These are phyloP conservation scores for Chelonia mydas DNA, from an alignment of 2,797 vertebrate genomes.

Conservation along the genomic window DNA sequence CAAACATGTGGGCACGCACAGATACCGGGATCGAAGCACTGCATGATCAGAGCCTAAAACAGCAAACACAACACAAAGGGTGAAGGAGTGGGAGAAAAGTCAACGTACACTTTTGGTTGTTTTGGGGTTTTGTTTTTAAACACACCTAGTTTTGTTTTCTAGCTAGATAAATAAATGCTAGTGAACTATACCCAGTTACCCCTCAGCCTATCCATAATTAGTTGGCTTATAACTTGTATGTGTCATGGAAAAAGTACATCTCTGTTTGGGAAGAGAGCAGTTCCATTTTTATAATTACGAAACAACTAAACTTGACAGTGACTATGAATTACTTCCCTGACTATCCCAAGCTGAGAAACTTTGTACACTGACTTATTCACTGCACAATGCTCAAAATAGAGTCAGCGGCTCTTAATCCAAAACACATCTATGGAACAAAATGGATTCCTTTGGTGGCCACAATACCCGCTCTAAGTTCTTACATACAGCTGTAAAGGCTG, in stretches of 20 bases:
- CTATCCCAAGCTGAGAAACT: not conserved
- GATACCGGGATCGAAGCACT: rapidly evolving
- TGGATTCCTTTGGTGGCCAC: not conserved
- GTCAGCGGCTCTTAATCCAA: not conserved
- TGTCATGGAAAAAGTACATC: not conserved
- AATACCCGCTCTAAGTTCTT: not conserved
- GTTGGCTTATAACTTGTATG: not conserved
- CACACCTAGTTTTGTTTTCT: not conserved
- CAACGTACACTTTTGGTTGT: not conserved
- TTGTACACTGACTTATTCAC: not conserved
- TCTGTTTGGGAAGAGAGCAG: not conserved
- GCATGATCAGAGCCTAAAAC: not conserved
- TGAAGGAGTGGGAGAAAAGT: not conserved
- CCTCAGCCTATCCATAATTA: rapidly evolving
- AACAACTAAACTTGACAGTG: not conserved
- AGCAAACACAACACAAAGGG: not conserved
- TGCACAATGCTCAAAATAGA: not conserved
- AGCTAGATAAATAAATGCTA: conserved; percentile 23
- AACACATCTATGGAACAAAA: not conserved
- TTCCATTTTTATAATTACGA: rapidly evolving
- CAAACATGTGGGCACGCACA: rapidly evolving
- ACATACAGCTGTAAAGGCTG: not conserved
- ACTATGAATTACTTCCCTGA: rapidly evolving
- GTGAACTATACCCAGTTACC: conserved; percentile 5
- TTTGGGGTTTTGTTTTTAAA: not conserved